Conservation (phyloP, 2,797 vertebrate species). For the Sebastes trivittatus region DNA sequence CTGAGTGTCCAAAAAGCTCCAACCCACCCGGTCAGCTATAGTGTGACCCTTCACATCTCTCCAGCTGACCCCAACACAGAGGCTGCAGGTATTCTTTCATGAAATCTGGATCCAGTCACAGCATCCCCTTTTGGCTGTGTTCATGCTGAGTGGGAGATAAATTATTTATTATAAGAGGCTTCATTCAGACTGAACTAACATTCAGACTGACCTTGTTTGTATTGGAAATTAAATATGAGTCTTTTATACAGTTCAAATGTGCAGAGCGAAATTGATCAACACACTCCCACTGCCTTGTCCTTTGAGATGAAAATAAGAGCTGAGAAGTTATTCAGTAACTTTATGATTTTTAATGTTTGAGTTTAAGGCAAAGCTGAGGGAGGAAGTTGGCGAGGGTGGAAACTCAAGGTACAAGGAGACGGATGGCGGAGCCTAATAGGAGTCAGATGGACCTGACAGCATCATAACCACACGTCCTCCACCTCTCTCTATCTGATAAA, state of each 20-base stretch:
- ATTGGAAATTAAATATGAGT: background rate
- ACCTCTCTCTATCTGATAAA: constrained; percentile 27
- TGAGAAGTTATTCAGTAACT: constrained; percentile 2
- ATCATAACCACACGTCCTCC: constrained; percentile 9
- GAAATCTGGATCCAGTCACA: background rate
- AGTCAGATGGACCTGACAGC: constrained; percentile 52
- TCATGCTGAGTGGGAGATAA: background rate
- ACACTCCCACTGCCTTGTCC: background rate
- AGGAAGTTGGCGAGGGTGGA: constrained; percentile 1
- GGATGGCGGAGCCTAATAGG: constrained; percentile 19
- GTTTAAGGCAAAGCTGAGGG: constrained; percentile 3
- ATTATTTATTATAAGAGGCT: background rate
- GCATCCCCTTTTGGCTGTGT: background rate
- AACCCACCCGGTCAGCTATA: accelerated
- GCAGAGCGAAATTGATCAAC: background rate
- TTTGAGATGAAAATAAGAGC: background rate
- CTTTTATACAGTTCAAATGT: background rate
- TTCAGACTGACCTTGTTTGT: background rate
- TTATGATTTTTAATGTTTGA: background rate
- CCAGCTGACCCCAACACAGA: background rate
- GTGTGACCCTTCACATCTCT: background rate
- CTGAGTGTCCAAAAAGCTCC: background rate
- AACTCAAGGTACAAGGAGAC: background rate
- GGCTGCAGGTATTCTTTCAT: constrained; percentile 41
- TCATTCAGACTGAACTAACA: background rate